Conservation (phyloP, 2,797 vertebrate genomes). For the Staurois parvus region DNA sequence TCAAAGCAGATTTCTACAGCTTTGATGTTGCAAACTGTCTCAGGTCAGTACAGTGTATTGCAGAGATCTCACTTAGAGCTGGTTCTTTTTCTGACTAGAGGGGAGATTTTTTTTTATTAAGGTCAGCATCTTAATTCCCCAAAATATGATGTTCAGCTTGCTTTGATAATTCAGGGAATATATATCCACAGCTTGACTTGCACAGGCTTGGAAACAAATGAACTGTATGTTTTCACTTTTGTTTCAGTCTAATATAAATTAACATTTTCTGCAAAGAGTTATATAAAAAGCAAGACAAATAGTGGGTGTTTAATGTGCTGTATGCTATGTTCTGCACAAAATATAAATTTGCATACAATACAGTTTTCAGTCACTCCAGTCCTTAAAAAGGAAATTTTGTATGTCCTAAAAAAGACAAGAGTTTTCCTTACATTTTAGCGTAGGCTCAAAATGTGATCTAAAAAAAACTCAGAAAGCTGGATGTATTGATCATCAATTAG, state of each 20-base stretch:
- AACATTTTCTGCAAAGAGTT: background rate
- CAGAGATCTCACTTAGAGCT: slow-evolving; percentile 6
- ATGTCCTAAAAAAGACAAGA: too few relatives aligned
- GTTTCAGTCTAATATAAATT: background rate
- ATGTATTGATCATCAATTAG: too few relatives aligned
- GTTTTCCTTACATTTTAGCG: too few relatives aligned
- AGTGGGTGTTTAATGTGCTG: too few relatives aligned
- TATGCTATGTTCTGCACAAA: too few relatives aligned
- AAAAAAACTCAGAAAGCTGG: too few relatives aligned
- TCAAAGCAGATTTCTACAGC: slow-evolving; percentile 57
- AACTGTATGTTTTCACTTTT: background rate
- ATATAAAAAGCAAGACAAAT: background rate
- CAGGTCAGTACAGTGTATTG: slow-evolving; percentile 49
- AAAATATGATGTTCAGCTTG: slow-evolving; percentile 30
- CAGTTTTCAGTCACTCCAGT: too few relatives aligned
- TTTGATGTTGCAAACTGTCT: slow-evolving; percentile 60
- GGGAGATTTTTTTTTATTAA: slow-evolving; percentile 47
- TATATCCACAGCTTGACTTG: slow-evolving; percentile 19
- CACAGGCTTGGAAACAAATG: background rate
- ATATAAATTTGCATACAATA: too few relatives aligned
- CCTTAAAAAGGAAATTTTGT: too few relatives aligned
- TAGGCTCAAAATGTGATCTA: too few relatives aligned
- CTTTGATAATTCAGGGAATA: slow-evolving; percentile 32
- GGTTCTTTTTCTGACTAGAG: slow-evolving; percentile 41
- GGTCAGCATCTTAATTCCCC: slow-evolving; percentile 53